Base-by-base conservation (phyloP, 2,888 invertebrate genomes). In the Allolobophora icterica region DNA sequence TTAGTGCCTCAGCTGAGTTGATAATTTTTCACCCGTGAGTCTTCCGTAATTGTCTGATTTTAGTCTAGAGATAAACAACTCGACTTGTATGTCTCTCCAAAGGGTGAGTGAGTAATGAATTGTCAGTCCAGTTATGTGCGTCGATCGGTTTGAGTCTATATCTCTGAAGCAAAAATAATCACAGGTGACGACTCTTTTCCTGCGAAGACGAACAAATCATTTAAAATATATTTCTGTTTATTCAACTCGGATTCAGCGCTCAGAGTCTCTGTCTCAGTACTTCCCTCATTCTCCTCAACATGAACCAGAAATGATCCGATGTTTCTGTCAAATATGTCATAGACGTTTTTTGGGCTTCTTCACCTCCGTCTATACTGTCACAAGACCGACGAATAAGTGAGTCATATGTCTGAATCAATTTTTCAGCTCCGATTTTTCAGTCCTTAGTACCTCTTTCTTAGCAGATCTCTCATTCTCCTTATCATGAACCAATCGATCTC, bases 401-500 rank as follows among this genome's bases (percentile, higher is more conserved):
- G 8, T 17, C 4, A 17, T n/a, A 52, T n/a, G 71, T 71, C 30
- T 71, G n/a, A n/a, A 13, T 71, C 30, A n/a, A 8, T n/a, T 71
- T 13, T 30, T n/a, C n/a, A 71, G n/a, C n/a, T 71, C 30, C 30
- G 0, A 71, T 4, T n/a, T n/a, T n/a, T 30, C 71, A n/a, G n/a
- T 71, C 19, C 38, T 87, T 35, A 35, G 33, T 6, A 21, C 21
- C 87, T 34, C 87, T 87, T 87, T 87, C 34, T 87, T 19, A 87
- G 24, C 21, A 24, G 35, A 19, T 11, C 34, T 34, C 38, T 87
- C 34, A 87, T 19, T 87, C 87, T 34, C 21, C 35, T 17, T 0
- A 87, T 17, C 35, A 87, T 84, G 87, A 91, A 89, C 38, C 90
- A 87, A 34, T 92, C 84, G 33, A 91, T 71, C 84, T 92, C 92